These are phyloP conservation scores for Emydura subglobosa DNA, from an alignment of 2,113 vertebrate genomes.

Conservation along the genomic window DNA sequence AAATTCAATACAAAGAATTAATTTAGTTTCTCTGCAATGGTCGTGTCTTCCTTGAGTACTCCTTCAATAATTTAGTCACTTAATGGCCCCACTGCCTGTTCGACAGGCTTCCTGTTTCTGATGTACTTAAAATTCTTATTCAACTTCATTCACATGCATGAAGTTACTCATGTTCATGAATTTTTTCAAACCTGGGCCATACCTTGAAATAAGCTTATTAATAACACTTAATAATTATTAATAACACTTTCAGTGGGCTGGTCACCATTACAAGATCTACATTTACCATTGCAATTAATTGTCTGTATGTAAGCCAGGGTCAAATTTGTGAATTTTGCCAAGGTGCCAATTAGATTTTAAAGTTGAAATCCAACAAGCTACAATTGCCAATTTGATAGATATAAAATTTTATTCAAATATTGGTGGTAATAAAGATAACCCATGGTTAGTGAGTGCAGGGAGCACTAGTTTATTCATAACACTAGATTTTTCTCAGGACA, in stretches of 20 bases:
- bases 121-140: not conserved
- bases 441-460: not conserved
- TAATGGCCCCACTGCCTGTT: not conserved
- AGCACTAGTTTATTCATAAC: not conserved
- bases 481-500: not conserved
- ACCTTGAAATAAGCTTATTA: not conserved
- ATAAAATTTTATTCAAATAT: not conserved
- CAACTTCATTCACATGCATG: not conserved
- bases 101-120: not conserved
- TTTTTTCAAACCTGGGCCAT: no score
- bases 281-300: not conserved
- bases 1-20: not conserved
- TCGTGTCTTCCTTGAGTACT: not conserved
- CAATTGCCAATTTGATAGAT: not conserved
- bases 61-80: not conserved
- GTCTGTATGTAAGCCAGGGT: not conserved
- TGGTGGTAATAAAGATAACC: not conserved
- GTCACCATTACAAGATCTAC: not conserved
- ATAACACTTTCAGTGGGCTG: not conserved
- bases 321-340: not conserved
- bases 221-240: not conserved
- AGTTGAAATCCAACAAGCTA: not conserved
- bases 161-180: not conserved
- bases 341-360: not conserved
- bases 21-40: not conserved